phyloP scores from a whole-genome alignment of 2,888 invertebrate genomes.

The Drosophila subsilvestris region DNA sequence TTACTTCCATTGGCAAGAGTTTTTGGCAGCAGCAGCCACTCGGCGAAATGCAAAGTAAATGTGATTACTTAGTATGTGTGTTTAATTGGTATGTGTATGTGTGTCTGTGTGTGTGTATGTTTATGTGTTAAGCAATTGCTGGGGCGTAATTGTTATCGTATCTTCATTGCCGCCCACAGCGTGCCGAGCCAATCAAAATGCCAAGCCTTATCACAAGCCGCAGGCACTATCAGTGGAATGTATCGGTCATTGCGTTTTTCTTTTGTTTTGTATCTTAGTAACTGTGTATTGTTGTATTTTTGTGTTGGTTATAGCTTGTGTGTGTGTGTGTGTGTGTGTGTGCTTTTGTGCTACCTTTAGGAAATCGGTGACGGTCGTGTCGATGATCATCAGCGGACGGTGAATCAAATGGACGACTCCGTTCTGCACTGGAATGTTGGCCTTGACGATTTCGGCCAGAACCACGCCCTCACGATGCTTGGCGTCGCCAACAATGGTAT shows the following conservation, averaged over 20 bases:
- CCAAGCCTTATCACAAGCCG: conserved; percentile 57
- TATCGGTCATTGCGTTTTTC: conserved; percentile 9
- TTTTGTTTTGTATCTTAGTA: conserved; percentile 8
- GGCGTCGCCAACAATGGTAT: conserved; percentile 91
- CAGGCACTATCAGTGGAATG: conserved; percentile 41
- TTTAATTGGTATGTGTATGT: conserved; percentile 23
- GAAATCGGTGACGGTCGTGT: conserved; percentile 93
- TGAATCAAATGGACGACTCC: conserved; percentile 97
- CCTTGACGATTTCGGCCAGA: conserved; percentile 93
- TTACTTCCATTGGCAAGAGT: neutral
- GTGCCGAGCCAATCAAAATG: conserved; percentile 63
- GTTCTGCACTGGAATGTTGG: conserved; percentile 96
- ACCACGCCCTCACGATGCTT: conserved; percentile 93
- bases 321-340: conserved; percentile 2
- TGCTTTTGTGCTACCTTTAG: conserved; percentile 88
- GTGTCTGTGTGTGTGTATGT: conserved; percentile 29
- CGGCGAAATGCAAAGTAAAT: conserved; percentile 68
- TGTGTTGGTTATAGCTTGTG: conserved; percentile 18
- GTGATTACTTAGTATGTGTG: conserved; percentile 11
- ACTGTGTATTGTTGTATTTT: conserved; percentile 32
- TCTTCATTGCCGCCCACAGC: conserved; percentile 22
- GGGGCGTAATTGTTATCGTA: conserved; percentile 24
- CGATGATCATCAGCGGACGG: conserved; percentile 95
- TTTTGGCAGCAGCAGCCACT: conserved; percentile 32
- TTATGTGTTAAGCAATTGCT: conserved; percentile 33